Percentiles rank a stretch among this genome's conserved stretches.
phyloP scores from a whole-genome alignment of 2,797 vertebrate species.

The Neopelma chrysocephalum region DNA sequence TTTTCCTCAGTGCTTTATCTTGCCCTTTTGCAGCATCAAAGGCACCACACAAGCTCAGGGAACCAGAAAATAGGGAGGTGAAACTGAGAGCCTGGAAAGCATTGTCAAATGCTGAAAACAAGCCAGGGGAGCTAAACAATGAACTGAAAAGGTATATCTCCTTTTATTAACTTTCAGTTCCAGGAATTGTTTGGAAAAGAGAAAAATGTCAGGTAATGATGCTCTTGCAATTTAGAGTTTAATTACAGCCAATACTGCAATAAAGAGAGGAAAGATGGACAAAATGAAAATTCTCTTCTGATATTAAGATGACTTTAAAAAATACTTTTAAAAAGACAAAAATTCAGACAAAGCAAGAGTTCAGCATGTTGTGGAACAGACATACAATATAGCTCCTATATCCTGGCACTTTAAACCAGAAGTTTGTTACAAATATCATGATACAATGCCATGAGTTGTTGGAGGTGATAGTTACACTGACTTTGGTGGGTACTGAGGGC shows the following conservation, averaged over 20 bases:
- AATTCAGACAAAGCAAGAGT: background rate
- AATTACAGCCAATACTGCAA: background rate
- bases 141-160: background rate
- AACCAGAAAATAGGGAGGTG: background rate
- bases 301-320: background rate
- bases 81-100: background rate
- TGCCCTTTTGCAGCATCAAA: background rate
- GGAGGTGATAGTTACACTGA: background rate
- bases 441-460: background rate
- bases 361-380: background rate
- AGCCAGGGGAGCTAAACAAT: background rate
- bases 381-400: background rate
- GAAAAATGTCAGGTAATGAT: background rate
- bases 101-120: slow-evolving; percentile 14
- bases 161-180: background rate
- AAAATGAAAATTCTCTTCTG: background rate
- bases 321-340: background rate
- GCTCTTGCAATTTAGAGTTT: background rate
- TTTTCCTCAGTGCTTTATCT: background rate
- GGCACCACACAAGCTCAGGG: background rate
- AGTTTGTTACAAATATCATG: background rate
- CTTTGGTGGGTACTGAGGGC: background rate
- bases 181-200: background rate
- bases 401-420: background rate
- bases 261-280: background rate